Evolutionary conservation across 2,113 vertebrate species (phyloP).

Genomic region (Oncorhynchus masou): DNA sequence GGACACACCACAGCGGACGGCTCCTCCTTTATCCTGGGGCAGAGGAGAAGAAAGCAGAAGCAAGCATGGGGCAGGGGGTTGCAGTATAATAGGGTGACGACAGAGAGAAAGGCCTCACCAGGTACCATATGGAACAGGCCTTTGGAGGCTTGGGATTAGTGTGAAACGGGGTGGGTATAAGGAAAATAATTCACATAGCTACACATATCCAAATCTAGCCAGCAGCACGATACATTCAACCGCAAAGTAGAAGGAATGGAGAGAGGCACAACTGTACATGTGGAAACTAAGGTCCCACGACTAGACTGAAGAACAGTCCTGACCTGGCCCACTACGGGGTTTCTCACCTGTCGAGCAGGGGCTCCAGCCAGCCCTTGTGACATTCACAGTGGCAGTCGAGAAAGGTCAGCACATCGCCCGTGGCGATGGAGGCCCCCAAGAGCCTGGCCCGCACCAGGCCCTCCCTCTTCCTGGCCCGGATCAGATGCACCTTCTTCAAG

Average conservation of each 20-base stretch:
- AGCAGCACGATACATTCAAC: no score
- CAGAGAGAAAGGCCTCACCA: no score
- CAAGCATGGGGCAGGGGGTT: background rate
- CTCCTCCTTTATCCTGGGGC: conserved; percentile 85
- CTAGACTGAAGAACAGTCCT: no score
- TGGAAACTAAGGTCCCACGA: no score
- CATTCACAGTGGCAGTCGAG: conserved; percentile 98
- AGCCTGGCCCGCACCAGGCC: conserved; percentile 94
- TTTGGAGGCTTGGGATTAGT: no score
- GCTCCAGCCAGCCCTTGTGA: conserved; percentile 94
- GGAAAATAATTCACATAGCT: no score
- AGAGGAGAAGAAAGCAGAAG: background rate
- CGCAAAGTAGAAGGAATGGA: no score
- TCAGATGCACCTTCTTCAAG: conserved; percentile 88
- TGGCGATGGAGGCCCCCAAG: conserved; percentile 83
- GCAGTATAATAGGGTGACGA: background rate
- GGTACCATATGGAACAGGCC: no score
- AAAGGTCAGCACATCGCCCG: conserved; percentile 89
- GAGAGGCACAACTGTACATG: no score
- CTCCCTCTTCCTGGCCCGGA: conserved; percentile 90
- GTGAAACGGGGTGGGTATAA: no score
- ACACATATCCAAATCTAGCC: no score
- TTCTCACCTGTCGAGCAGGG: conserved; percentile 85
- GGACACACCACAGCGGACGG: conserved; percentile 92
- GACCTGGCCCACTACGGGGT: no score